phyloP scores from a whole-genome alignment of 2,113 vertebrate genomes.

The Glaucidium brasilianum region DNA sequence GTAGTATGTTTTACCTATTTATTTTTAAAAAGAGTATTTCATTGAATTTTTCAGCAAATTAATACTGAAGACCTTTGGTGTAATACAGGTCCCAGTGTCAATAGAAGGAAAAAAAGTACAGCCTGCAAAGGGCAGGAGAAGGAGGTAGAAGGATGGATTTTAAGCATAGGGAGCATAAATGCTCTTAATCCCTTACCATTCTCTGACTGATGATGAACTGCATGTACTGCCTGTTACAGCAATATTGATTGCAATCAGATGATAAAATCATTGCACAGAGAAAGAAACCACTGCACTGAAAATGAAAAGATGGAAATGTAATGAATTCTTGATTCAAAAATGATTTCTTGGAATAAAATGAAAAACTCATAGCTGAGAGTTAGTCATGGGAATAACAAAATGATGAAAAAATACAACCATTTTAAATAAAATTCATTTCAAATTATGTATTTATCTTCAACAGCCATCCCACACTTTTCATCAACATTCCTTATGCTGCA shows the following conservation, averaged over 20 bases:
- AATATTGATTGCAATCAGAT: slow-evolving; percentile 67
- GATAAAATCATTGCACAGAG: slow-evolving; percentile 54
- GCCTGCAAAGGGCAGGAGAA: background rate
- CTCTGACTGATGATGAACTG: slow-evolving; percentile 47
- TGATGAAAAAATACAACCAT: slow-evolving; percentile 8
- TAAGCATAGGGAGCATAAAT: slow-evolving; percentile 1
- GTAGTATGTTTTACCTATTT: background rate
- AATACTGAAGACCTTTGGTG: background rate
- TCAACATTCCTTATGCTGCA: slow-evolving; percentile 15
- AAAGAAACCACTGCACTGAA: slow-evolving; percentile 46
- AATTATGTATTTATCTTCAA: background rate
- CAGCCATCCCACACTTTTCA: slow-evolving; percentile 44
- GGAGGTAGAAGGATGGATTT: background rate
- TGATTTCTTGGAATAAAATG: slow-evolving; percentile 49
- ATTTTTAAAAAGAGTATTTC: background rate
- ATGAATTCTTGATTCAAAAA: slow-evolving; percentile 55
- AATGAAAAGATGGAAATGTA: slow-evolving; percentile 53
- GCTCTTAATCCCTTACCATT: slow-evolving; percentile 27
- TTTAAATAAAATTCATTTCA: slow-evolving; percentile 32
- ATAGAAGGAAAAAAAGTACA: background rate
- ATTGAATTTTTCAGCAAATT: slow-evolving; percentile 4
- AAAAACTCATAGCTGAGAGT: background rate
- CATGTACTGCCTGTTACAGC: slow-evolving; percentile 46
- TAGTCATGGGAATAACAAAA: slow-evolving; percentile 42
- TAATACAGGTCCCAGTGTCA: background rate